Evolutionary conservation across 2,113 vertebrate genomes (phyloP).

Genomic region (Paraplagusia blochii): DNA sequence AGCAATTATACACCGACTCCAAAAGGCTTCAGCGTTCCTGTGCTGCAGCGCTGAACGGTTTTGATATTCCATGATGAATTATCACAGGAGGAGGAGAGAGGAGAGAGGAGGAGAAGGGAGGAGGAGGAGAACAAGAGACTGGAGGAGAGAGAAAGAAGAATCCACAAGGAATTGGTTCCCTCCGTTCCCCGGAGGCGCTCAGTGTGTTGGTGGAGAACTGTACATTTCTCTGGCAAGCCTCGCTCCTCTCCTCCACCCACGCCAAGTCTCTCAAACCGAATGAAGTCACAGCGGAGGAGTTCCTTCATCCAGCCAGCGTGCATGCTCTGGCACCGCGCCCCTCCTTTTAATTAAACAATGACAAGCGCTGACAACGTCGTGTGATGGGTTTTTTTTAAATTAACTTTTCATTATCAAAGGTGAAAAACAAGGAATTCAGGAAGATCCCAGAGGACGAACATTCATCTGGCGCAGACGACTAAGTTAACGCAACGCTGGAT

Average conservation of each 20-base stretch:
- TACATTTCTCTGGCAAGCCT: constrained; percentile 55
- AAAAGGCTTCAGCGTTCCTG: constrained; percentile 48
- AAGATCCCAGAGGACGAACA: constrained; percentile 25
- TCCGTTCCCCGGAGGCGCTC: constrained; percentile 41
- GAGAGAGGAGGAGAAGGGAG: constrained; percentile 7
- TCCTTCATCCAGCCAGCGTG: constrained; percentile 53
- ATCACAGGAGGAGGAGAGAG: constrained; percentile 57
- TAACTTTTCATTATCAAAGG: constrained; percentile 20
- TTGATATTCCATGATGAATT: constrained; percentile 68
- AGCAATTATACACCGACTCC: constrained; percentile 54
- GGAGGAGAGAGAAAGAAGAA: constrained; percentile 50
- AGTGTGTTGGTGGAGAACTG: constrained; percentile 60
- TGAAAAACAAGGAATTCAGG: not conserved
- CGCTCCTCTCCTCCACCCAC: constrained; percentile 62
- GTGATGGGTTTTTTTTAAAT: constrained; percentile 45
- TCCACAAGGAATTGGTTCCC: constrained; percentile 61
- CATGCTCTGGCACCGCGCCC: constrained; percentile 38
- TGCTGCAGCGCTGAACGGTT: constrained; percentile 47
- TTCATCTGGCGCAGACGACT: constrained; percentile 14
- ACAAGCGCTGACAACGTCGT: constrained; percentile 30
- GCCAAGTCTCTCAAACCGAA: constrained; percentile 49
- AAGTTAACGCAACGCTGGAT: not conserved
- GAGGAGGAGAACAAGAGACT: constrained; percentile 25
- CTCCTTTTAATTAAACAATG: constrained; percentile 69
- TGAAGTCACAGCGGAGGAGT: constrained; percentile 60